Evolutionary conservation across 1,140 invertebrate genomes (phyloP), one percentile per base, ranked within the genome.

Genomic region (Macrotrachela quadricornifera): DNA sequence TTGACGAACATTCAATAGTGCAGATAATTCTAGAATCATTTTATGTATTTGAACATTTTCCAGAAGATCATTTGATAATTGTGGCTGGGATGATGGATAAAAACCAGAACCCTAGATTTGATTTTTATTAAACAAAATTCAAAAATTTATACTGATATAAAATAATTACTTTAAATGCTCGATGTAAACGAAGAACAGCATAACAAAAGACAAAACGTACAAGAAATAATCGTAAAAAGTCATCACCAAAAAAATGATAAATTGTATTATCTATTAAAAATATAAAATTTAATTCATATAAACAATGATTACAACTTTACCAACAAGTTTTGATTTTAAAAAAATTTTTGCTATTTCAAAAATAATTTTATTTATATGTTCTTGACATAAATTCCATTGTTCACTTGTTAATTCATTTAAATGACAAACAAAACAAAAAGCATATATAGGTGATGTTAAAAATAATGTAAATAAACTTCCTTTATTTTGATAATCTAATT

Each of bases 391-490:
- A 64, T 91, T 84, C 86, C 86, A 92, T 58, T 82, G 76, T 57
- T 80, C 77, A 60, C 87, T 77, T 30, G 82, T 79, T 53, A 91
- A 78, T 61, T 79, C 83, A 14, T 17, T 50, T 53, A 92, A 78
- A 65, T 86, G 86, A 65, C 84, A 87, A 62, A 86, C 80, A 68
- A 83, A 82, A 72, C 85, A 91, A 64, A 94, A 80, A 47, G 85
- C 90, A 60, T 83, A 83, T 59, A 94, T 72, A 40, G 88, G 87
- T 62, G 82, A 84, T 70, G 92, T 85, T 51, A 95, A 77, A 73
- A 92, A 95, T 60, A 94, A 72, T 30, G 87, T 92, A 70, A 94
- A 91, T 54, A 95, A 72, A 62, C 80, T 88, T 46, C 90, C 90
- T 63, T 86, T 83, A 65, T 83, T 80, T 63, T 84, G 80, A 60